Percentiles rank a stretch among this genome's conserved stretches.
Evolutionary conservation across 2,113 vertebrate species (phyloP).

Genomic region (Furnarius figulus): DNA sequence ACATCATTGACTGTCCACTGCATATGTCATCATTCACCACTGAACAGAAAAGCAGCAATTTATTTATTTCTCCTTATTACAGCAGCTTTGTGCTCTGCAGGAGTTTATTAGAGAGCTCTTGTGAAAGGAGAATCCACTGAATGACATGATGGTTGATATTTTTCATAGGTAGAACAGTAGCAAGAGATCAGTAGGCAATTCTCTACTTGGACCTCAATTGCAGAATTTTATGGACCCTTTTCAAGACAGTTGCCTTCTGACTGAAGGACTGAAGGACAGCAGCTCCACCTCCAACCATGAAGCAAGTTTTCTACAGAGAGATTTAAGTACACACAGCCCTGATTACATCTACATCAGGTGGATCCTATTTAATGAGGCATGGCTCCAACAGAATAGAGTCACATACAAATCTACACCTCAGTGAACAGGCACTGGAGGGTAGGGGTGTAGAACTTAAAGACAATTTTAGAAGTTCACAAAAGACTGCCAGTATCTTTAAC

Average conservation of each 20-base stretch:
- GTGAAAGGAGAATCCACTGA: not conserved
- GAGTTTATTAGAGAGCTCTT: not conserved
- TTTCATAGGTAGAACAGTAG: not conserved
- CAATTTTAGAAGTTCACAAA: not conserved
- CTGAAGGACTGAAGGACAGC: not conserved
- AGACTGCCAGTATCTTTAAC: not conserved
- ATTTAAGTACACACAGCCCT: not conserved
- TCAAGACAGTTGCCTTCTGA: not conserved
- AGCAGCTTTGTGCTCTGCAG: not conserved
- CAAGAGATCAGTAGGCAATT: not conserved
- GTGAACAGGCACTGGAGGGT: not conserved
- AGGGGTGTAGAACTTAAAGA: not conserved
- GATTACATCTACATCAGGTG: not conserved
- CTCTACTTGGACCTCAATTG: fast-evolving
- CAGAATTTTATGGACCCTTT: not conserved
- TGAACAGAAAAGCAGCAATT: not conserved
- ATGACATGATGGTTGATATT: not conserved
- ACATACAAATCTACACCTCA: not conserved
- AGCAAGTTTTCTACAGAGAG: not conserved
- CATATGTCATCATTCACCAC: not conserved
- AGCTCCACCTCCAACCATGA: not conserved
- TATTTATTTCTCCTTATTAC: not conserved
- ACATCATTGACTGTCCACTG: not conserved
- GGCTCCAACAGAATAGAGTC: not conserved
- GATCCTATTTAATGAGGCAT: not conserved